Percentiles rank a stretch among this genome's conserved stretches.
Evolutionary conservation across 1,140 invertebrate genomes (phyloP).

Genomic region (Zaprionus camerounensis): DNA sequence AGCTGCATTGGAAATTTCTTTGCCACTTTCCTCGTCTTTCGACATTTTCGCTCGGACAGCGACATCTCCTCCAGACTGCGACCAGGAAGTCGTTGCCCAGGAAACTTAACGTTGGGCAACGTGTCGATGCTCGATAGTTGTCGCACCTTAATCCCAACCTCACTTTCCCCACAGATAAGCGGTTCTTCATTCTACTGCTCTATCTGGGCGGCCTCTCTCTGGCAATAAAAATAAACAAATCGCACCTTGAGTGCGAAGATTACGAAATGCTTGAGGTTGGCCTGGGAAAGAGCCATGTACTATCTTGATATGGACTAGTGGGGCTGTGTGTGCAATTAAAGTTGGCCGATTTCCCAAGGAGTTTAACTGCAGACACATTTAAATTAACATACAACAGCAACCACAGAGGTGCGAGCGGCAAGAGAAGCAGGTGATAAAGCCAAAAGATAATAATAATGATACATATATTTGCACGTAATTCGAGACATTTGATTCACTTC

Average conservation of each 20-base stretch:
- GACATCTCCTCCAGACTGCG: constrained; percentile 18
- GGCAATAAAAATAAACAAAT: constrained; percentile 19
- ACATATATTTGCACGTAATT: constrained; percentile 35
- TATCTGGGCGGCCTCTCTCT: background rate
- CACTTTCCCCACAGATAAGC: background rate
- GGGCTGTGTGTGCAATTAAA: constrained; percentile 58
- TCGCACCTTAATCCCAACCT: constrained; percentile 2
- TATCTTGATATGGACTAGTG: constrained; percentile 57
- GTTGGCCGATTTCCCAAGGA: constrained; percentile 64
- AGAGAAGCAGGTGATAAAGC: constrained; percentile 11
- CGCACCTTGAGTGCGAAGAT: constrained; percentile 39
- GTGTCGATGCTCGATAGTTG: background rate
- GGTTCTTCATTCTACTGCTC: constrained; percentile 3
- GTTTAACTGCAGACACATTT: constrained; percentile 48
- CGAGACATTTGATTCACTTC: constrained; percentile 49
- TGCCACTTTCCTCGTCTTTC: constrained; percentile 26
- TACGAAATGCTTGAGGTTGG: constrained; percentile 53
- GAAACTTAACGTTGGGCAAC: constrained; percentile 21
- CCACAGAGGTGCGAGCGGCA: background rate
- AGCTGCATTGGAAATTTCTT: constrained; percentile 23
- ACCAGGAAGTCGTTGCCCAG: constrained; percentile 68
- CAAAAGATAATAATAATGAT: constrained; percentile 15
- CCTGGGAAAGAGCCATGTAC: constrained; percentile 51
- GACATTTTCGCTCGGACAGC: constrained; percentile 38
- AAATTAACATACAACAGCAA: constrained; percentile 24